Evolutionary conservation across 2,797 vertebrate genomes (phyloP).

Genomic region (Numenius phaeopus): DNA sequence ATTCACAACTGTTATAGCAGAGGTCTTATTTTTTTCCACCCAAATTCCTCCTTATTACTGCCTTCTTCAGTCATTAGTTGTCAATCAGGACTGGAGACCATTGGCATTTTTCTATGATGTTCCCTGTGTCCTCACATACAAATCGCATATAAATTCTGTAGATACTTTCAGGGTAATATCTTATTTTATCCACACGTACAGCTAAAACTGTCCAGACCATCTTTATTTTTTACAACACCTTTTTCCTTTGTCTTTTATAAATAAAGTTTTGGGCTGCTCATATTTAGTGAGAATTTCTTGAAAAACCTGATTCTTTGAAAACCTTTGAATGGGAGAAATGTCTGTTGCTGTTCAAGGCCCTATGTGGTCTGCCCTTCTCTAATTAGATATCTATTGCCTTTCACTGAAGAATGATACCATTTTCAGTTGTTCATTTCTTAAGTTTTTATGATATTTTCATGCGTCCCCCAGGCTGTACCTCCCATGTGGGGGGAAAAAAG

Average conservation of each 20-base stretch:
- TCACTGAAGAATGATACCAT: not conserved
- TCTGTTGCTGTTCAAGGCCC: not conserved
- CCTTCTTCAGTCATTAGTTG: not conserved
- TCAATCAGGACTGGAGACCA: not conserved
- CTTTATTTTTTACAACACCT: not conserved
- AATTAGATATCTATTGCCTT: not conserved
- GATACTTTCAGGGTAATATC: not conserved
- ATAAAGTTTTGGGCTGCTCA: not conserved
- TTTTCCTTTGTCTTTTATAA: not conserved
- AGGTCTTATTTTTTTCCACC: not conserved
- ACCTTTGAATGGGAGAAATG: not conserved
- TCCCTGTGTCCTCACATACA: not conserved
- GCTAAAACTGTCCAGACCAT: not conserved
- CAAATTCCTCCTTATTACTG: not conserved
- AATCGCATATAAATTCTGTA: not conserved
- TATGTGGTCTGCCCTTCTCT: not conserved
- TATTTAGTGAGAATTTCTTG: not conserved
- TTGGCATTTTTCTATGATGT: not conserved
- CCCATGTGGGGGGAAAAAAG: not conserved
- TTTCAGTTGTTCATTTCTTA: not conserved
- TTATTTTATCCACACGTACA: not conserved
- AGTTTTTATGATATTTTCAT: not conserved
- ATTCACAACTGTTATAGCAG: not conserved
- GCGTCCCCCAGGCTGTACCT: not conserved
- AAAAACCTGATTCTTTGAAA: not conserved